Evolutionary conservation across 2,113 vertebrate species (phyloP).

Genomic region (Ariopsis seemanni): DNA sequence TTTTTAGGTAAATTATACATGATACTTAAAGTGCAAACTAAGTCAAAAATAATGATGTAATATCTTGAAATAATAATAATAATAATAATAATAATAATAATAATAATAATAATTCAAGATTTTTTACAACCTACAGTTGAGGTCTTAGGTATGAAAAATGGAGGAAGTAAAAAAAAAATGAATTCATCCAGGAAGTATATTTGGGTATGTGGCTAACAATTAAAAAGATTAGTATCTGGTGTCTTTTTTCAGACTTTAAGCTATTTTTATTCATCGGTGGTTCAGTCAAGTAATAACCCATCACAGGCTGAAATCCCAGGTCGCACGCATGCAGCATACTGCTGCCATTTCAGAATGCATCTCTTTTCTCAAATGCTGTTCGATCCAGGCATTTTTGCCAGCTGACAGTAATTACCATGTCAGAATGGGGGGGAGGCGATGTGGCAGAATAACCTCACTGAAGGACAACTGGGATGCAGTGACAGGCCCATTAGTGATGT

Average conservation of each 20-base stretch:
- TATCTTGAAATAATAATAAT: too few species aligned
- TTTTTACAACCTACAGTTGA: background rate
- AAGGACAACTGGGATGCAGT: conserved; percentile 35
- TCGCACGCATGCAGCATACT: background rate
- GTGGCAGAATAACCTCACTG: conserved; percentile 21
- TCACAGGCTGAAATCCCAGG: conserved; percentile 10
- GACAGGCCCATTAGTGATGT: conserved; percentile 39
- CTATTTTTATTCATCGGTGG: conserved; percentile 3
- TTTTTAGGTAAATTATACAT: too few species aligned
- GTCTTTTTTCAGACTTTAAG: conserved; percentile 16
- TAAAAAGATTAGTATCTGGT: background rate
- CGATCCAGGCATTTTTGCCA: conserved; percentile 42
- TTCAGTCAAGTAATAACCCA: conserved; percentile 30
- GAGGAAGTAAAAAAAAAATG: background rate
- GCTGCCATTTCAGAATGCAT: conserved; percentile 7
- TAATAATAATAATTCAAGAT: too few species aligned
- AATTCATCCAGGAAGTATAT: background rate
- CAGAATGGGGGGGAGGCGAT: background rate
- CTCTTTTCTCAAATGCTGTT: conserved; percentile 34
- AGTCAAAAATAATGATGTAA: too few species aligned
- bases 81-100: too few species aligned
- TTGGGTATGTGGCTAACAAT: background rate
- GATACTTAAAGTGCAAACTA: too few species aligned
- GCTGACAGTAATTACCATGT: conserved; percentile 49
- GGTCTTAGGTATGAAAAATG: background rate